Evolutionary conservation across 2,888 invertebrate species (phyloP).

Genomic region (Laothoe populi): DNA sequence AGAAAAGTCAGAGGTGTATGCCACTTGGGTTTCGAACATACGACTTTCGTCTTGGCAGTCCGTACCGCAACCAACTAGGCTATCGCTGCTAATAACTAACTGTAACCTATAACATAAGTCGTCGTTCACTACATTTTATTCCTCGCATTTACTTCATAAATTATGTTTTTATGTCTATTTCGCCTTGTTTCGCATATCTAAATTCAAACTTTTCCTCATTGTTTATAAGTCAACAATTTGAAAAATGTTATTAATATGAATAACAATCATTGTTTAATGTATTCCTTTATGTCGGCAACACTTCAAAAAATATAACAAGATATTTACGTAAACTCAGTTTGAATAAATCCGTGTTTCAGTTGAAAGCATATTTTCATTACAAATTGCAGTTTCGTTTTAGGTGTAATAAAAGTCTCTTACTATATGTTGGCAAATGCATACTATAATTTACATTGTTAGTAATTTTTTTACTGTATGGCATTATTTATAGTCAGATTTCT

Average conservation of each 20-base stretch:
- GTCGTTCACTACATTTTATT: background rate
- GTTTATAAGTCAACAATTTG: background rate
- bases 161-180: background rate
- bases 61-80: too few relatives aligned
- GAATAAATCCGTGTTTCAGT: background rate
- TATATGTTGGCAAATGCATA: too few relatives aligned
- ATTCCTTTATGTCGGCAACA: background rate
- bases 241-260: background rate
- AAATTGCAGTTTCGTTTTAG: too few relatives aligned
- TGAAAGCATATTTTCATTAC: background rate
- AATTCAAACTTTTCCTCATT: background rate
- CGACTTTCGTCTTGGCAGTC: too few relatives aligned
- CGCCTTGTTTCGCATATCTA: background rate
- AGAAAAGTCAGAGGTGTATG: too few relatives aligned
- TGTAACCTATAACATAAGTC: too few relatives aligned
- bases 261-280: background rate
- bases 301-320: background rate
- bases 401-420: too few relatives aligned
- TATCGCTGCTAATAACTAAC: too few relatives aligned
- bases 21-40: too few relatives aligned
- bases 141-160: background rate
- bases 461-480: too few relatives aligned
- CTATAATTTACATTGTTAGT: too few relatives aligned
- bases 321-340: constrained; percentile 3
- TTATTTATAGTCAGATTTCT: too few relatives aligned